phyloP scores from a whole-genome alignment of 2,797 vertebrate species.

The Pangasius mekongensis region DNA sequence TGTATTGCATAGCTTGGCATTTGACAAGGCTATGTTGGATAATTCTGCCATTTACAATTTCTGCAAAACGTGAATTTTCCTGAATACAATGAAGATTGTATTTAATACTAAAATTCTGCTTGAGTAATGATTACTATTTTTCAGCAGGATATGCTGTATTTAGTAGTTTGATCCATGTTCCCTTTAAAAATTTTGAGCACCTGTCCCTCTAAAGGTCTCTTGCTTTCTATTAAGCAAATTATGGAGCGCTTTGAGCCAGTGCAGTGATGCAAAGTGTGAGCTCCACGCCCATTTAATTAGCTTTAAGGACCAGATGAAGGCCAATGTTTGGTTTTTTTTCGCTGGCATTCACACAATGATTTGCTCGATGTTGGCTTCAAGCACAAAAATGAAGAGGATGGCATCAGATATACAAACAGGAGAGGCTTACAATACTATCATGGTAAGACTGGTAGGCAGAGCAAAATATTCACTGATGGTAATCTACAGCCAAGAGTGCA shows the following conservation, averaged over 20 bases:
- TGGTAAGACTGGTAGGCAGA: neutral
- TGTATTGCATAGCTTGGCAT: neutral
- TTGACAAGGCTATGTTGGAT: neutral
- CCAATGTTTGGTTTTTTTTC: slow-evolving; percentile 41
- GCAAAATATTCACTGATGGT: slow-evolving; percentile 3
- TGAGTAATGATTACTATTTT: neutral
- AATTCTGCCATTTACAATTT: neutral
- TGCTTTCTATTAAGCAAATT: slow-evolving; percentile 15
- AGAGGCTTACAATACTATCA: neutral
- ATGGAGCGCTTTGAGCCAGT: slow-evolving; percentile 14
- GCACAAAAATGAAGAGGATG: slow-evolving; percentile 6
- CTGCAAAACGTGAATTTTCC: neutral
- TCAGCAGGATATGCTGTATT: neutral
- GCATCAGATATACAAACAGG: neutral
- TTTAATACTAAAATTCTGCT: neutral
- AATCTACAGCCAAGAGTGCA: slow-evolving; percentile 18
- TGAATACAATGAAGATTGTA: neutral
- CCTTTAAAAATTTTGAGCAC: neutral
- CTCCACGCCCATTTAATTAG: slow-evolving; percentile 33
- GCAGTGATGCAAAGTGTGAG: slow-evolving; percentile 22
- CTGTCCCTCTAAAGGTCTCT: neutral
- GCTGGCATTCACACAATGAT: neutral
- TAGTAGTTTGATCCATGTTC: neutral
- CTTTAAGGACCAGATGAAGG: slow-evolving; percentile 51
- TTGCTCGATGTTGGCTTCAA: slow-evolving; percentile 45